Conservation (phyloP, 2,888 invertebrate genomes). For the Taenaris catops region DNA sequence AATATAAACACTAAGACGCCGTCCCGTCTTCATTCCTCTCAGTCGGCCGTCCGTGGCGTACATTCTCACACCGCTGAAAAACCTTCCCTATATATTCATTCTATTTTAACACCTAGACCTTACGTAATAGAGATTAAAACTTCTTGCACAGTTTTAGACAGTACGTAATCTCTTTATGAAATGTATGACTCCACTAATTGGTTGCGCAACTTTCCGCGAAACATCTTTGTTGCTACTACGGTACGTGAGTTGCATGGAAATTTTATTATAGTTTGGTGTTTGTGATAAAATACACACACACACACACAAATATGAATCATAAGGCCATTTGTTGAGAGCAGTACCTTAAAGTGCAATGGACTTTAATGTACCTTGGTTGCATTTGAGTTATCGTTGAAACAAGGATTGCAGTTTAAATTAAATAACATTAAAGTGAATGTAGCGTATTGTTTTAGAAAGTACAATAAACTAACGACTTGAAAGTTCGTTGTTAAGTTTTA, state of each 20-base stretch:
- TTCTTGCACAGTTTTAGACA: constrained; percentile 19
- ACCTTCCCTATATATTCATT: constrained; percentile 15
- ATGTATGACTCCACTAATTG: constrained; percentile 47
- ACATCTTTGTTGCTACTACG: constrained; percentile 45
- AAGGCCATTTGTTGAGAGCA: constrained; percentile 26
- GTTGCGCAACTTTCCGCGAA: constrained; percentile 50
- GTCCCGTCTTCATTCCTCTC: constrained; percentile 53
- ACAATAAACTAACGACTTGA: constrained; percentile 30
- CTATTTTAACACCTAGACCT: constrained; percentile 15
- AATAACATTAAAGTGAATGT: constrained; percentile 56
- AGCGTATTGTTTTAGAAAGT: constrained; percentile 62
- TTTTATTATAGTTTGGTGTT: constrained; percentile 24
- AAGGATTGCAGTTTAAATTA: constrained; percentile 58
- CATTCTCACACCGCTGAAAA: constrained; percentile 25
- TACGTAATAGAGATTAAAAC: constrained; percentile 24
- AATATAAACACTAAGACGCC: constrained; percentile 43
- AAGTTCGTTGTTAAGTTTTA: constrained; percentile 11
- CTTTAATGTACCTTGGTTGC: constrained; percentile 26
- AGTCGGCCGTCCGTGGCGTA: constrained; percentile 51
- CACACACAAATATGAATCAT: constrained; percentile 25
- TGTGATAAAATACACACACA: constrained; percentile 15
- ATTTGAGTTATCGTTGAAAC: constrained; percentile 42
- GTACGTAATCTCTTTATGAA: constrained; percentile 27
- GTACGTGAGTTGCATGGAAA: constrained; percentile 40
- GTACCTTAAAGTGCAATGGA: constrained; percentile 22